Conservation (phyloP, 2,113 vertebrate genomes). For the Lota lota region DNA sequence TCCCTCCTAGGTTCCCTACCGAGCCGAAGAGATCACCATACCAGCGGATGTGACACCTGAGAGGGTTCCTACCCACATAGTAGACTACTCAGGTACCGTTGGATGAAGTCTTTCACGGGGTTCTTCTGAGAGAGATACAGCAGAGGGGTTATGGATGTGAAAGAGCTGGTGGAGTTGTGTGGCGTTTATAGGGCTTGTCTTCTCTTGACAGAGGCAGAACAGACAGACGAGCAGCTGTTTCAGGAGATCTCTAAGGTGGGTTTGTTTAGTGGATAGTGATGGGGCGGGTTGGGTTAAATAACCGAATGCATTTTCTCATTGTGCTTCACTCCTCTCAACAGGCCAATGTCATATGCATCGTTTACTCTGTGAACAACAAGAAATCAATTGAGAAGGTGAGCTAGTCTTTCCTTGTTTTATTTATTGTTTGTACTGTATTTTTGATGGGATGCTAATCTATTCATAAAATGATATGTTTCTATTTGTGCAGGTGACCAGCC, state of each 20-base stretch:
- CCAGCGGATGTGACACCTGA: slow-evolving; percentile 97
- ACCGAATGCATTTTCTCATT: slow-evolving; percentile 9
- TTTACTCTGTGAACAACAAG: slow-evolving; percentile 97
- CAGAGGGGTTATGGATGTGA: too few species aligned
- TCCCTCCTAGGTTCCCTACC: slow-evolving; percentile 84
- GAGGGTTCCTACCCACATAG: slow-evolving; percentile 95
- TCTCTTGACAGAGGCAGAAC: slow-evolving; percentile 84
- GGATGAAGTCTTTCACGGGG: not conserved
- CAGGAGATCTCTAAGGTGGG: slow-evolving; percentile 95
- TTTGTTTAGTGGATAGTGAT: slow-evolving; percentile 5
- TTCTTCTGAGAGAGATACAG: too few species aligned
- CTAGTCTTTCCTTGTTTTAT: not conserved
- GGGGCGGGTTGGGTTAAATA: not conserved
- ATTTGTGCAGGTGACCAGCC: slow-evolving; percentile 85
- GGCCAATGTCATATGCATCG: slow-evolving; percentile 99
- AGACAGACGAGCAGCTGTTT: slow-evolving; percentile 94
- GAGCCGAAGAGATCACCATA: slow-evolving; percentile 97
- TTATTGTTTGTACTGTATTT: not conserved
- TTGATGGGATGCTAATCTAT: not conserved
- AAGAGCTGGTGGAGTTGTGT: not conserved
- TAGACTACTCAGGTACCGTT: slow-evolving; percentile 91
- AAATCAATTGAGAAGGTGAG: slow-evolving; percentile 96
- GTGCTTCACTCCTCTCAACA: slow-evolving; percentile 54
- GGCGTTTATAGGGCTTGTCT: not conserved
- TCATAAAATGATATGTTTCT: not conserved